A percentile compares a stretch with the other conserved stretches of the same genome.
Evolutionary conservation across 2,888 invertebrate genomes (phyloP).

Genomic region (Yponomeuta malinellus): DNA sequence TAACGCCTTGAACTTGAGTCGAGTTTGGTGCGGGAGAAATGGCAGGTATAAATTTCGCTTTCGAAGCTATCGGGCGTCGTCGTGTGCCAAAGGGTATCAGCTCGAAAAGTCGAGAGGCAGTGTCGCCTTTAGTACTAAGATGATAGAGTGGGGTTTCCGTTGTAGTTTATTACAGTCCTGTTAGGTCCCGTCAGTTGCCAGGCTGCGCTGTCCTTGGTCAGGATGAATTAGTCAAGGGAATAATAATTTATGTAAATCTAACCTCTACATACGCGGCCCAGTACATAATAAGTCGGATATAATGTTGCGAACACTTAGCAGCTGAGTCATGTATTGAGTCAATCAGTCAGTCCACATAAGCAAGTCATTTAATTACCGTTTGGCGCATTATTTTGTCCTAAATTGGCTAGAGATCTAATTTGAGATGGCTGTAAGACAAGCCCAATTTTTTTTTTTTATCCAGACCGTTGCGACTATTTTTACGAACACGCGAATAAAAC

Average conservation of each 20-base stretch:
- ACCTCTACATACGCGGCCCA: slow-evolving; percentile 24
- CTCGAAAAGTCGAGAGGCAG: slow-evolving; percentile 14
- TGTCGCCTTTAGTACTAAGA: neutral
- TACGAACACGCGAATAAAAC: no score
- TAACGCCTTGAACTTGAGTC: slow-evolving; percentile 21
- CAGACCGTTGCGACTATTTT: no score
- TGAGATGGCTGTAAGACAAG: no score
- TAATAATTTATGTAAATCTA: slow-evolving; percentile 73
- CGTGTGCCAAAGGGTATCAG: slow-evolving; percentile 37
- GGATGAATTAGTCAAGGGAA: slow-evolving; percentile 71
- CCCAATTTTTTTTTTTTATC: no score
- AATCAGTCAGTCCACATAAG: no score
- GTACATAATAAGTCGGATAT: neutral
- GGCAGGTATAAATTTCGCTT: slow-evolving; percentile 71
- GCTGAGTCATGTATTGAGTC: neutral
- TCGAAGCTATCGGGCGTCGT: slow-evolving; percentile 46
- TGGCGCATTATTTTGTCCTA: no score
- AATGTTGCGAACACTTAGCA: slow-evolving; percentile 7
- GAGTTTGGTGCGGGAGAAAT: neutral
- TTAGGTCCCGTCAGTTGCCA: slow-evolving; percentile 47
- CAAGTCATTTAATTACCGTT: no score
- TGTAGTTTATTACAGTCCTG: slow-evolving; percentile 37
- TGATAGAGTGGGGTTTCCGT: slow-evolving; percentile 21
- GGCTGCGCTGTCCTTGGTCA: slow-evolving; percentile 60
- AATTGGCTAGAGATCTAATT: no score